Conservation (phyloP, 2,797 vertebrate genomes). For the Synaphobranchus kaupii region DNA sequence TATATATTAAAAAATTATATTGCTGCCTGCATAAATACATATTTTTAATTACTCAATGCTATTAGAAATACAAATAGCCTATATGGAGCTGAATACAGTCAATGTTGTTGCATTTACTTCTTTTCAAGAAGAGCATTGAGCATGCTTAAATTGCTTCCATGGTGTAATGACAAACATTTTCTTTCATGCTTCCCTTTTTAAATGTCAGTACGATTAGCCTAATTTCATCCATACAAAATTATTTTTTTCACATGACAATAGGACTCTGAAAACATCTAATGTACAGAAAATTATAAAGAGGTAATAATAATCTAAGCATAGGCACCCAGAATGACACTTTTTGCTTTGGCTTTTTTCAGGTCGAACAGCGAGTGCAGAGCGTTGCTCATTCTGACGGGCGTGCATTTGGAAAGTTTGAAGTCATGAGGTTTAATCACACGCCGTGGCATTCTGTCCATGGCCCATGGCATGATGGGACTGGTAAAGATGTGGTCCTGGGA, state of each 20-base stretch:
- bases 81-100: neutral
- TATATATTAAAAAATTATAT: neutral
- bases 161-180: neutral
- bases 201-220: neutral
- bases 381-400: slow-evolving; percentile 51
- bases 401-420: slow-evolving; percentile 81
- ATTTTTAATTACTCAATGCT: neutral
- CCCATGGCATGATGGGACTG: slow-evolving; percentile 72
- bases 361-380: slow-evolving; percentile 36
- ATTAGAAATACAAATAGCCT: neutral
- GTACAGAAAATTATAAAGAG: neutral
- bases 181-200: neutral
- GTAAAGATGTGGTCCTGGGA: slow-evolving; percentile 79
- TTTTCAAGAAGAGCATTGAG: neutral
- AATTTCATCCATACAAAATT: neutral
- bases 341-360: neutral
- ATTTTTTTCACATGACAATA: neutral
- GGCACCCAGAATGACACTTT: neutral
- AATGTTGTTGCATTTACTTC: neutral
- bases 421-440: slow-evolving; percentile 80
- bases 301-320: neutral
- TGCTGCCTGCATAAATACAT: neutral
- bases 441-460: slow-evolving; percentile 66
- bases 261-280: neutral
- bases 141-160: neutral